Percentiles rank a stretch among this genome's conserved stretches.
Evolutionary conservation across 2,797 vertebrate genomes (phyloP).

Genomic region (Bradypus variegatus): DNA sequence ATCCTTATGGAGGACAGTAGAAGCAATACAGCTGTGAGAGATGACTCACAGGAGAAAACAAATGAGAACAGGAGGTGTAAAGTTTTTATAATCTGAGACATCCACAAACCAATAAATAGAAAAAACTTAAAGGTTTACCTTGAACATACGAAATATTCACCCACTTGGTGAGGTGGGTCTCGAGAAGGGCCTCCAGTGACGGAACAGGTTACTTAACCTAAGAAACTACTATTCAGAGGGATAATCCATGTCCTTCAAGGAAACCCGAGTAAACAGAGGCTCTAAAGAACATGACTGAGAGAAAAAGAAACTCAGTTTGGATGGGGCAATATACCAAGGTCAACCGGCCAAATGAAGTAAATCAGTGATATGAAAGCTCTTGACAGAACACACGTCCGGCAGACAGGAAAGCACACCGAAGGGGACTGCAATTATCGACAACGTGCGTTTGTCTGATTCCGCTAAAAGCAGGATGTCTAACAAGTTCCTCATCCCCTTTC

Average conservation of each 20-base stretch:
- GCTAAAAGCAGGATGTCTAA: not conserved
- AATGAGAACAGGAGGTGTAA: not conserved
- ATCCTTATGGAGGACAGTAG: not conserved
- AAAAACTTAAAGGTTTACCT: not conserved
- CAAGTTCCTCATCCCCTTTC: not conserved
- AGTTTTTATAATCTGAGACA: not conserved
- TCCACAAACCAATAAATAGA: not conserved
- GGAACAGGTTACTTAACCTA: not conserved
- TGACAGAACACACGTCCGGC: not conserved
- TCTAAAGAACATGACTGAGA: not conserved
- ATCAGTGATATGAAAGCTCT: not conserved
- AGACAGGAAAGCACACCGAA: not conserved
- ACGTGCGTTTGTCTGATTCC: not conserved
- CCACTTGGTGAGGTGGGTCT: not conserved
- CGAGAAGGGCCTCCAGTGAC: not conserved
- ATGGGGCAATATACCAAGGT: not conserved
- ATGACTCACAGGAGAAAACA: slow-evolving; percentile 4
- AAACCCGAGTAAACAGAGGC: not conserved
- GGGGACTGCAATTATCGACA: not conserved
- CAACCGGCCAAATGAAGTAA: not conserved
- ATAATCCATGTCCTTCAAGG: not conserved
- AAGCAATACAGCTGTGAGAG: not conserved
- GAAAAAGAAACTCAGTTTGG: not conserved
- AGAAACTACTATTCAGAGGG: not conserved
- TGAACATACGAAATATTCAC: slow-evolving; percentile 3